Evolutionary conservation across 2,113 vertebrate genomes (phyloP).

Genomic region (Halichoerus grypus): DNA sequence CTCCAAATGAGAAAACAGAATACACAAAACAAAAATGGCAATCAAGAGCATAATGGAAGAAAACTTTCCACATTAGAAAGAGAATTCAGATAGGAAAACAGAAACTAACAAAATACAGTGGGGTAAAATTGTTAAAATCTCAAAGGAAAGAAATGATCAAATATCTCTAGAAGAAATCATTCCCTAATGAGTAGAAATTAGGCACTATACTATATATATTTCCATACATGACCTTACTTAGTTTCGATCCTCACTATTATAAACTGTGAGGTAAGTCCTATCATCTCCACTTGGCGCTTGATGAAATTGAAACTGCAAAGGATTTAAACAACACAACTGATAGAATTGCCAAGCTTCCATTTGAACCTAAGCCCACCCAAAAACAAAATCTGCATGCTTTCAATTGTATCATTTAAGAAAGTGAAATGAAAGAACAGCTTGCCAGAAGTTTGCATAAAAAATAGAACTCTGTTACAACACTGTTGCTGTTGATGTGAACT

Average conservation of each 20-base stretch:
- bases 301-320: background rate
- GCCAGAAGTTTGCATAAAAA: conserved; percentile 57
- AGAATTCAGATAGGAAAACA: background rate
- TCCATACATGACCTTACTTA: background rate
- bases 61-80: background rate
- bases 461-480: conserved; percentile 42
- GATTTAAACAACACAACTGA: background rate
- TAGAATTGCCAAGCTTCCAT: background rate
- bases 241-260: background rate
- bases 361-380: background rate
- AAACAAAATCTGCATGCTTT: conserved; percentile 41
- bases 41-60: background rate
- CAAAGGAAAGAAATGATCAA: background rate
- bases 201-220: background rate
- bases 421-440: conserved; percentile 9
- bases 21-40: background rate
- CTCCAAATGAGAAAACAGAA: background rate
- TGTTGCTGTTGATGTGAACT: conserved; percentile 31
- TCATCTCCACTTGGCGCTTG: background rate
- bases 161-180: background rate
- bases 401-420: conserved; percentile 32
- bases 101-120: background rate
- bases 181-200: background rate
- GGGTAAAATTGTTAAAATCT: background rate
- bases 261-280: background rate